A percentile compares a stretch with the other conserved stretches of the same genome.
These are phyloP conservation scores for Manis javanica DNA, from an alignment of 2,797 vertebrate species.

Conservation along the genomic window DNA sequence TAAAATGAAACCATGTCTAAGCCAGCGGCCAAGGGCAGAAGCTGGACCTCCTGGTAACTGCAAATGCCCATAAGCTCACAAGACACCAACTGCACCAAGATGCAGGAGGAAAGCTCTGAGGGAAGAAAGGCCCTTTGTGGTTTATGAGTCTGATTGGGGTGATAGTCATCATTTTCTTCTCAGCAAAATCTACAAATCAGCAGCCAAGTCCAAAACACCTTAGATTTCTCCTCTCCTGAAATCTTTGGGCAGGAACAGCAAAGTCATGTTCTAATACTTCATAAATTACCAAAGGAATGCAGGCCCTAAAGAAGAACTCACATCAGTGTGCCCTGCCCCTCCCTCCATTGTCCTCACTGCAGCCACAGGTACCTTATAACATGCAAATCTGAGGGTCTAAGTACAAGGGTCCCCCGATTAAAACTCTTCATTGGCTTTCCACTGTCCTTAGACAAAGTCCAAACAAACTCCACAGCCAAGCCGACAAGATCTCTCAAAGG, in stretches of 20 bases:
- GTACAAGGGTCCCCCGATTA: not conserved
- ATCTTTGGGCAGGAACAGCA: not conserved
- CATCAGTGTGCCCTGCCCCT: not conserved
- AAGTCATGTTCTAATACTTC: not conserved
- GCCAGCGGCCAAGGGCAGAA: not conserved
- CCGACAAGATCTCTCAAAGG: not conserved
- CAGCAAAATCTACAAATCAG: not conserved
- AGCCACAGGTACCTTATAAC: not conserved
- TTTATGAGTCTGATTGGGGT: not conserved
- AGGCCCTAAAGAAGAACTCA: not conserved
- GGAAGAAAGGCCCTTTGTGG: not conserved
- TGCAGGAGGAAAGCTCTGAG: not conserved
- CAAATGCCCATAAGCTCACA: not conserved
- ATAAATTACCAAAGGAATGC: not conserved
- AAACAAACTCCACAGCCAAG: not conserved
- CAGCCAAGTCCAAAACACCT: not conserved
- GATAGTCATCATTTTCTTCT: not conserved
- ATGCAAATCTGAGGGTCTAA: no score
- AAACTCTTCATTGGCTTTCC: not conserved
- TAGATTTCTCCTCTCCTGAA: not conserved
- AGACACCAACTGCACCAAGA: not conserved
- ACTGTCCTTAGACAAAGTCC: not conserved
- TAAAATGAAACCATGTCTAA: not conserved
- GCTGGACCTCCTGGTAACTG: not conserved
- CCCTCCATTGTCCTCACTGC: not conserved